Evolutionary conservation across 2,113 vertebrate genomes (phyloP), one percentile per base, ranked within the genome.

Genomic region (Forbesichthys agassizii): DNA sequence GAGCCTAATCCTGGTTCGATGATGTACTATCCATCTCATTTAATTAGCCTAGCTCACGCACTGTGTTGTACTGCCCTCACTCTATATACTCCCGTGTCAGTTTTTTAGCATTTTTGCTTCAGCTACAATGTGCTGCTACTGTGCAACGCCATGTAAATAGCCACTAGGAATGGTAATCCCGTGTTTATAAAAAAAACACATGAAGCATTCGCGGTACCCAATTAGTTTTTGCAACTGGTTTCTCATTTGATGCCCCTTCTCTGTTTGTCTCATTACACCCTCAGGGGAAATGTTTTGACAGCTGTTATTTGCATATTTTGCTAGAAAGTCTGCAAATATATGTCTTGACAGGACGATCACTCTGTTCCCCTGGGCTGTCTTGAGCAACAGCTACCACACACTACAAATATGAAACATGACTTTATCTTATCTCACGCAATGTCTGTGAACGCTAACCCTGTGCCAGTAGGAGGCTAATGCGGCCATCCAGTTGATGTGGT

Each of bases 271-370:
- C 57, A 61, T 63, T 46, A 64, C 49, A 68, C 55, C 64, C 68
- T 72, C 5, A 1, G 57, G 73, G 74, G 80, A 56, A 56, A 71
- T 64, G 13, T 71, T 80, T 64, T 66, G 66, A 77, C 79, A 71
- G 82, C 71, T 82, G 79, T 76, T 88, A 77, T 78, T 81, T 83
- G 72, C 72, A 75, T 74, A 68, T 60, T 69, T 79, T 75, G 48
- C 48, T 33, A 9, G 48, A 62, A 80, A 68, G 69, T 77, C 52
- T 72, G 54, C 51, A 55, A 75, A 79, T 66, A 74, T 69, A 80
- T 80, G 70, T 68, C 74, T 78, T 85, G 81, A 76, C 78, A 81
- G 66, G 55, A 51, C 56, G 36, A 66, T 69, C 20, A 46, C 42
- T 54, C 42, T 54, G 11, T 74, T 75, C 75, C 73, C 51, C 9